Evolutionary conservation across 2,113 vertebrate species (phyloP), one percentile per base, ranked within the genome.

Genomic region (Strigops habroptila): DNA sequence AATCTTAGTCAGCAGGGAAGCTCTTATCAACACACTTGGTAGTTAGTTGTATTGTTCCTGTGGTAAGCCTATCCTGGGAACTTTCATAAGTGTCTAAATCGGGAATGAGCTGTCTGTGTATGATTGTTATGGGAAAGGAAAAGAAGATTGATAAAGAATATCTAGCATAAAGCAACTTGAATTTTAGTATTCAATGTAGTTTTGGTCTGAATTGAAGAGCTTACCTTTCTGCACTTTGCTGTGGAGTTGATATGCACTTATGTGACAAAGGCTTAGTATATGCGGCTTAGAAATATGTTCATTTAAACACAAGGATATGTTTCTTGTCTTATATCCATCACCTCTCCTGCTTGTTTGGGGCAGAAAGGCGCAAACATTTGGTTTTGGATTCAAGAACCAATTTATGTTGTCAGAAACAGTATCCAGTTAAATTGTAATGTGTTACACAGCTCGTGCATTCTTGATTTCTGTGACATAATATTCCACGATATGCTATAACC

Each of bases 261-360:
- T 0, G 0, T 91, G 70, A 31, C 28, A 51, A 22, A 60, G 43
- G 3, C 27, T 88, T 0, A 0, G 22, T 30, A 4, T 67, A 23
- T 25, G 27, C n/a, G n/a, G 14, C 31, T 75, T 52, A 5, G 31
- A 55, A 86, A 82, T 60, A 9, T 17, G 80, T 80, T 48, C 3
- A 69, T 80, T 83, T 77, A 73, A 87, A 76, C 59, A 4, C 6
- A 39, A 55, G 8, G 57, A 22, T 85, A 3, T 46, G 6, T 75
- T 91, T 10, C 52, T 65, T 92, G 23, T 49, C 19, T 74, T 28
- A 7, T 2, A 14, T 51, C 53, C 24, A 31, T 68, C 27, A 69
- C 15, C 44, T 69, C 15, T 52, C 12, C 16, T 51, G 18, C 82
- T 70, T 48, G 12, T 39, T 90, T 22, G 19, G 18, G 10, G 14